Percentiles rank a stretch among this genome's conserved stretches.
Evolutionary conservation across 2,888 invertebrate genomes (phyloP).

Genomic region (Nowickia ferox): DNA sequence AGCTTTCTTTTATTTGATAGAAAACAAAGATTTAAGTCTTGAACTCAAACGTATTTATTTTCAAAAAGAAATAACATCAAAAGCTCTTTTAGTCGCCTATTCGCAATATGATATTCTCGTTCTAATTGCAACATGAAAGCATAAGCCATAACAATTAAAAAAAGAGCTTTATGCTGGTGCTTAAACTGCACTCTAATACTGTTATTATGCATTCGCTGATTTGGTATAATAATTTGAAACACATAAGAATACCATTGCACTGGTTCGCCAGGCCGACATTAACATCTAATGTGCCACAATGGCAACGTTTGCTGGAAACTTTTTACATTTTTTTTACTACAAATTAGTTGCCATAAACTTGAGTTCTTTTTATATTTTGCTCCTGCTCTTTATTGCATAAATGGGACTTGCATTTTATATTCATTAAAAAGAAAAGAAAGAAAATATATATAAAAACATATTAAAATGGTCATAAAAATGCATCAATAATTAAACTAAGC

Average conservation of each 20-base stretch:
- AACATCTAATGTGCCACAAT: constrained; percentile 9
- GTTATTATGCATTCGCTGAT: too few species aligned
- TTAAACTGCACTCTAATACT: neutral
- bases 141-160: too few species aligned
- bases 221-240: too few species aligned
- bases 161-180: too few species aligned
- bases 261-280: neutral
- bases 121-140: too few species aligned
- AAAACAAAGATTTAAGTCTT: too few species aligned
- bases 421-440: neutral
- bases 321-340: constrained; percentile 16
- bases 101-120: too few species aligned
- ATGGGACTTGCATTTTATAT: constrained; percentile 41
- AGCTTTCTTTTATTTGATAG: too few species aligned
- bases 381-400: neutral
- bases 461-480: constrained; percentile 35
- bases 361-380: neutral
- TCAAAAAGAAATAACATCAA: too few species aligned
- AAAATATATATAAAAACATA: neutral
- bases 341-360: constrained; percentile 56
- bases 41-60: too few species aligned
- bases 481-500: constrained; percentile 49
- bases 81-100: too few species aligned
- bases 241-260: neutral
- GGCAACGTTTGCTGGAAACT: constrained; percentile 11